Evolutionary conservation across 2,797 vertebrate genomes (phyloP).

Genomic region (Neosilurus hyrtlii): DNA sequence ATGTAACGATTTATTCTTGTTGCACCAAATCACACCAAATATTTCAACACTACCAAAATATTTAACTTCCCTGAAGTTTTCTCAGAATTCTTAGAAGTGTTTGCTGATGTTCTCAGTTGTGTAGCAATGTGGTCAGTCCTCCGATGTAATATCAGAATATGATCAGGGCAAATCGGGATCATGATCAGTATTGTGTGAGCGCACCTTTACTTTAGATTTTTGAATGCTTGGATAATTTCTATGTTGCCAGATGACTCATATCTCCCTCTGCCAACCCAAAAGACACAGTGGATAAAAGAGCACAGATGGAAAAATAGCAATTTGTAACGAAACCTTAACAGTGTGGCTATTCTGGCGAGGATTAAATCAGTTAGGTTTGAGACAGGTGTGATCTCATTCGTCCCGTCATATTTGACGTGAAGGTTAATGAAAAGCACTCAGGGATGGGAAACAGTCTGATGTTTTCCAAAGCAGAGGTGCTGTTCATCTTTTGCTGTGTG

Average conservation of each 20-base stretch:
- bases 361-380: constrained; percentile 4
- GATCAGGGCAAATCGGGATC: too few relatives aligned
- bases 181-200: too few relatives aligned
- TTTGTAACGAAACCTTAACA: background rate
- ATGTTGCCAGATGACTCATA: background rate
- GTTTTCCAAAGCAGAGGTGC: constrained; percentile 46
- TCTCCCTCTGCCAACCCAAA: background rate
- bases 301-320: background rate
- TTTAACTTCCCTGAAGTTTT: too few relatives aligned
- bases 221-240: background rate
- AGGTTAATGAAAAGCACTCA: background rate
- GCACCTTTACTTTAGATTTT: constrained; percentile 3
- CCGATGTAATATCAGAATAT: too few relatives aligned
- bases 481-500: constrained; percentile 30
- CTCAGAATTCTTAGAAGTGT: too few relatives aligned
- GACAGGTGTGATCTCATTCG: background rate
- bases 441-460: background rate
- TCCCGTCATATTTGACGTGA: background rate
- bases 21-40: too few relatives aligned
- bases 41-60: too few relatives aligned
- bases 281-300: background rate
- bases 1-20: too few relatives aligned
- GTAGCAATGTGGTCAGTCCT: too few relatives aligned
- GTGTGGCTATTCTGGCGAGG: background rate
- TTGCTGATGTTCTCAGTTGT: too few relatives aligned